A percentile compares a stretch with the other conserved stretches of the same genome.
Conservation (phyloP, 2,113 vertebrate genomes). For the Polypterus bichir region DNA sequence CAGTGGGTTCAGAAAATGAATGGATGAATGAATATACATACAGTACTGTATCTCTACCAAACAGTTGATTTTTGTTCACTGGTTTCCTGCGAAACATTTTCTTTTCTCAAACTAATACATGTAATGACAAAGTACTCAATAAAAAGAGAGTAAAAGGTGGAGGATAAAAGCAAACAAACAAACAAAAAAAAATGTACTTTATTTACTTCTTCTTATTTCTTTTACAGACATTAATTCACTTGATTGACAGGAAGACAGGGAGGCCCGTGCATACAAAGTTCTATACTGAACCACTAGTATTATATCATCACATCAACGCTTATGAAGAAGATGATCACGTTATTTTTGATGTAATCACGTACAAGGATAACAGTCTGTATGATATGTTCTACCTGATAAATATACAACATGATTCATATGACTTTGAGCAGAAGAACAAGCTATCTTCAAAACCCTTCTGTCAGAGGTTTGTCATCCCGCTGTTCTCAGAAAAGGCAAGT, state of each 20-base stretch:
- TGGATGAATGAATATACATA: too few species aligned
- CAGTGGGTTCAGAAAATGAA: too few species aligned
- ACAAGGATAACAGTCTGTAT: slow-evolving; percentile 67
- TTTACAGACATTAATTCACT: slow-evolving; percentile 71
- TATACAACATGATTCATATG: slow-evolving; percentile 26
- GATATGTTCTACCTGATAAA: slow-evolving; percentile 77
- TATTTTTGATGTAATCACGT: slow-evolving; percentile 69
- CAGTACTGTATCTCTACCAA: too few species aligned
- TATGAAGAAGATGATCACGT: slow-evolving; percentile 69
- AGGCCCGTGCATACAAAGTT: slow-evolving; percentile 49
- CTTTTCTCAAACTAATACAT: too few species aligned
- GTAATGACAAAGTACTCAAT: too few species aligned
- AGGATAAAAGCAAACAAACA: too few species aligned
- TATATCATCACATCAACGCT: slow-evolving; percentile 84
- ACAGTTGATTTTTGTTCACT: too few species aligned
- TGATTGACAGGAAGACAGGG: slow-evolving; percentile 66
- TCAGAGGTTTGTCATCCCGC: slow-evolving; percentile 64
- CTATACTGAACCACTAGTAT: slow-evolving; percentile 60
- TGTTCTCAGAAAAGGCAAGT: slow-evolving; percentile 56
- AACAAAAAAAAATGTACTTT: neutral
- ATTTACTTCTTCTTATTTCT: neutral
- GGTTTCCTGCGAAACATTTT: too few species aligned
- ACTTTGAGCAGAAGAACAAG: slow-evolving; percentile 33
- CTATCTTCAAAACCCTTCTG: slow-evolving; percentile 36
- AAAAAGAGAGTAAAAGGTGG: too few species aligned